Evolutionary conservation across 2,888 invertebrate genomes (phyloP).

Genomic region (Baccha elongata): DNA sequence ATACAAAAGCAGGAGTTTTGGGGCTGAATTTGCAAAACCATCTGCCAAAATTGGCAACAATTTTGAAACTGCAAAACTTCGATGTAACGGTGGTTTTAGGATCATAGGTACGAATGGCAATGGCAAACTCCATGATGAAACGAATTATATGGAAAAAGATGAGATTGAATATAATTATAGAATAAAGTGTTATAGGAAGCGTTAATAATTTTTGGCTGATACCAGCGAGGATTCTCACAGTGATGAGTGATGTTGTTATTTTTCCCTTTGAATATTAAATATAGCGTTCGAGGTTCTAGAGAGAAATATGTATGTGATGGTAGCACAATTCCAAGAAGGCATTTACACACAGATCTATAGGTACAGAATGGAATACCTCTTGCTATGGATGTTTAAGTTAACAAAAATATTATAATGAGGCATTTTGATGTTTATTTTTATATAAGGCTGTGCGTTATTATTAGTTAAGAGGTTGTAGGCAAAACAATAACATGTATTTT

Average conservation of each 20-base stretch:
- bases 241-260: slow-evolving; percentile 1
- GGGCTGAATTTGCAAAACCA: slow-evolving; percentile 20
- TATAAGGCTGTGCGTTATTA: too few species aligned
- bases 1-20: slow-evolving; percentile 2
- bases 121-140: background rate
- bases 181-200: slow-evolving; percentile 1
- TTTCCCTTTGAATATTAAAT: slow-evolving; percentile 1
- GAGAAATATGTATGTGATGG: too few species aligned
- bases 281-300: slow-evolving; percentile 8
- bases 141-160: background rate
- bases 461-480: too few species aligned
- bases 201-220: background rate
- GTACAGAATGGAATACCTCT: too few species aligned
- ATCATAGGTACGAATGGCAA: background rate
- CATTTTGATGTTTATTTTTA: too few species aligned
- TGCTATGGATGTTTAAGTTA: too few species aligned
- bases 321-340: too few species aligned
- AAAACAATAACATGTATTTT: too few species aligned
- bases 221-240: background rate
- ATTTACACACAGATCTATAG: too few species aligned
- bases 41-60: slow-evolving; percentile 52
- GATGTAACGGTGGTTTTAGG: background rate
- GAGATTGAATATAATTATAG: slow-evolving; percentile 16
- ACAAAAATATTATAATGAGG: too few species aligned
- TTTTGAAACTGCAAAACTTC: slow-evolving; percentile 38